Conservation (phyloP, 92 coral and sea anemone genomes). For the Paragorgia papillata region DNA sequence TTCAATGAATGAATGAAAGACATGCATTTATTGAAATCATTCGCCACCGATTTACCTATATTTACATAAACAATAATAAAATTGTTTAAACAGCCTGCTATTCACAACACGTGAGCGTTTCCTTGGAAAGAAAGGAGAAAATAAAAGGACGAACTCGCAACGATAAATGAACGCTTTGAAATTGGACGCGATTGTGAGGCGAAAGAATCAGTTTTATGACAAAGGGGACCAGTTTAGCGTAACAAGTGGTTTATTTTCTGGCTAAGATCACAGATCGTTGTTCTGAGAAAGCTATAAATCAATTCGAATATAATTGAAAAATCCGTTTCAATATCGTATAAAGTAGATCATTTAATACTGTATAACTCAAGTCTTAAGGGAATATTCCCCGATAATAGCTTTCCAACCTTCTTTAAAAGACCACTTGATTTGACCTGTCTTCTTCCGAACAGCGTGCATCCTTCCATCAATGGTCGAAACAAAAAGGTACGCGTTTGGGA, state of each 20-base stretch:
- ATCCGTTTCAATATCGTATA: too few relatives aligned
- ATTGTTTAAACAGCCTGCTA: background rate
- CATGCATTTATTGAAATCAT: background rate
- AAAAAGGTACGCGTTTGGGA: constrained; percentile 90
- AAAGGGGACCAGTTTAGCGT: constrained; percentile 8
- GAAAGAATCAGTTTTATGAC: too few relatives aligned
- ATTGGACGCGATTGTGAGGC: too few relatives aligned
- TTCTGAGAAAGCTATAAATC: background rate
- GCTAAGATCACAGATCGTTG: background rate
- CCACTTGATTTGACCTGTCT: constrained; percentile 94
- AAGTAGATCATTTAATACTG: too few relatives aligned
- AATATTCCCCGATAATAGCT: too few relatives aligned
- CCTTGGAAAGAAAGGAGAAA: background rate
- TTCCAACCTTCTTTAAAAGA: constrained; percentile 91
- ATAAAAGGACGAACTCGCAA: too few relatives aligned
- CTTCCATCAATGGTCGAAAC: constrained; percentile 97
- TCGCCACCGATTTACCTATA: background rate
- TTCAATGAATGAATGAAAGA: background rate
- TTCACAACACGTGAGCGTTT: background rate
- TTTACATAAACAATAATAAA: background rate
- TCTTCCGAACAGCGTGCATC: constrained; percentile 92
- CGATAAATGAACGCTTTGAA: too few relatives aligned
- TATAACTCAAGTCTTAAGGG: too few relatives aligned
- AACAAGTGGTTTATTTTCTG: constrained; percentile 34
- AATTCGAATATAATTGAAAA: too few relatives aligned